phyloP scores from a whole-genome alignment of 2,888 invertebrate species.

The Drosophila melanosoma region DNA sequence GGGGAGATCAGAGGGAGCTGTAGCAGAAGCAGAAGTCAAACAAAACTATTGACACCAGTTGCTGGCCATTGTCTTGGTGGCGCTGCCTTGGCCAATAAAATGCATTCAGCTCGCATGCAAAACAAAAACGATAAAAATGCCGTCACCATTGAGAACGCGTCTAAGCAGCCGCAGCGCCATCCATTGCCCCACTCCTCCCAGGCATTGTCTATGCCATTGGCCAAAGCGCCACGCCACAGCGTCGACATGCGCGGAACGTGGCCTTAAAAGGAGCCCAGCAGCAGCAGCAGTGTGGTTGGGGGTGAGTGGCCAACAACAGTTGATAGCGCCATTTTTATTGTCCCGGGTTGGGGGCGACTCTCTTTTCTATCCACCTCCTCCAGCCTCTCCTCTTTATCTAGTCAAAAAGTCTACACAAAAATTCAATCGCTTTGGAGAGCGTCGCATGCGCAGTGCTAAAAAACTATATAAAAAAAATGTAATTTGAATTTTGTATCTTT shows the following conservation, averaged over 20 bases:
- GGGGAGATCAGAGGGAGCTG: not conserved
- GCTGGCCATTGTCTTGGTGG: conserved; percentile 65
- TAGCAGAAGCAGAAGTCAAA: conserved; percentile 19
- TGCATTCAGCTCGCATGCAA: conserved; percentile 75
- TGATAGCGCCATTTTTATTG: conserved; percentile 72
- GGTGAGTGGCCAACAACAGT: conserved; percentile 16
- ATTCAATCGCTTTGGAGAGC: conserved; percentile 52
- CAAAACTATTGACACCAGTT: conserved; percentile 62
- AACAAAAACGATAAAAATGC: conserved; percentile 74
- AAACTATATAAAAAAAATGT: too few species aligned
- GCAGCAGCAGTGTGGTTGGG: conserved; percentile 5
- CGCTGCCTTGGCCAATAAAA: conserved; percentile 72
- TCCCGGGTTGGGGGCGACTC: conserved; percentile 12
- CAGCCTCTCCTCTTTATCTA: not conserved
- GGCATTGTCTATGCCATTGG: conserved; percentile 80
- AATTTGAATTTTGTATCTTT: conserved; percentile 26
- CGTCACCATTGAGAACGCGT: conserved; percentile 79
- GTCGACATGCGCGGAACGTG: conserved; percentile 73
- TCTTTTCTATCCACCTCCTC: not conserved
- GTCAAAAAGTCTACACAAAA: conserved; percentile 61
- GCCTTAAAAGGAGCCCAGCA: conserved; percentile 18
- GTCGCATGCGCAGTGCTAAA: conserved; percentile 60
- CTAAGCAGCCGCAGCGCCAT: conserved; percentile 67
- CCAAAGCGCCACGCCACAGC: conserved; percentile 59
- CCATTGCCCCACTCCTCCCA: conserved; percentile 41